Evolutionary conservation across 2,888 invertebrate genomes (phyloP), one percentile per base, ranked within the genome.

Genomic region (Hedya salicella): DNA sequence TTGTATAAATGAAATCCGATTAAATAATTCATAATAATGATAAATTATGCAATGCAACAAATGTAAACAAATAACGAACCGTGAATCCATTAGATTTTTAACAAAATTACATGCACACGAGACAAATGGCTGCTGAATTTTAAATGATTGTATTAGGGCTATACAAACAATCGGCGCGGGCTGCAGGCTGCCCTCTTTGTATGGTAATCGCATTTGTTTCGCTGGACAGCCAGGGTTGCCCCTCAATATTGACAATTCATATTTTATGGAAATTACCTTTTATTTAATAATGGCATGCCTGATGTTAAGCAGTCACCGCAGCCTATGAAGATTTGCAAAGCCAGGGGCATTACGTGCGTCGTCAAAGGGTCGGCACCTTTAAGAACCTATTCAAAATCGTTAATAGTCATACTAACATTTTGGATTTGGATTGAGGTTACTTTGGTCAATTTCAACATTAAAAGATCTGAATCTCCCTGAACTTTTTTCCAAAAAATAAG

Each of bases 111-210:
- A 54, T 16, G 54, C 48, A 49, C 30, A 61, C 32, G 50, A 32
- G 62, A 66, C 61, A 61, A 69, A 76, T 71, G 71, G 75, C 76
- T 59, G 46, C 53, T 65, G 78, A 76, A 80, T 81, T 83, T 81
- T 79, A 78, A 82, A 84, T 82, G 85, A 83, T 83, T 79, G 78
- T 79, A 80, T 79, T 80, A 78, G 81, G 77, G 81, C 72, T 82
- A 79, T 79, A 76, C 79, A 81, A 83, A 85, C 78, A 81, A 68
- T 77, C 76, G 79, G 74, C 79, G 78, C 74, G 74, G 74, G 72
- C 69, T 72, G 74, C 71, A 69, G 70, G 72, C 69, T 70, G 74
- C 74, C 73, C 82, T 79, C 85, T 86, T 86, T 86, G 85, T 86
- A 85, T 86, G 85, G 76, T 83, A 86, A 86, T 86, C 75, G 70